A percentile compares a stretch with the other conserved stretches of the same genome.
Evolutionary conservation across 2,888 invertebrate species (phyloP).

Genomic region (Thelaira solivaga): DNA sequence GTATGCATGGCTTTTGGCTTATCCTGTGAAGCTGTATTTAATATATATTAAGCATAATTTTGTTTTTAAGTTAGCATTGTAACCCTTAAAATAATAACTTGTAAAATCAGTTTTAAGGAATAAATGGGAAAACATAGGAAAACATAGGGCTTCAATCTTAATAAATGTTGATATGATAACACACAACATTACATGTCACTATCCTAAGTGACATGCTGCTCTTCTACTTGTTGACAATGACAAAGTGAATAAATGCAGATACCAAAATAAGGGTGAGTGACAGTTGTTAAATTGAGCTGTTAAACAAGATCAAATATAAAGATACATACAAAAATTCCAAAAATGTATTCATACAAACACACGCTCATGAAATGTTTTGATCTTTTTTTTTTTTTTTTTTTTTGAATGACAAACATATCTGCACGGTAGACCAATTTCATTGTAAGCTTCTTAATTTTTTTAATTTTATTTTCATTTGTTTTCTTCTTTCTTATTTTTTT

Average conservation of each 20-base stretch:
- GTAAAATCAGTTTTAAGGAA: not conserved
- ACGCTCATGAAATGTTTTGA: constrained; percentile 29
- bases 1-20: no score
- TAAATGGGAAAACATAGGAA: no score
- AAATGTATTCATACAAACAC: not conserved
- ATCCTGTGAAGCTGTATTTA: no score
- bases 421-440: not conserved
- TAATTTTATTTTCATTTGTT: not conserved
- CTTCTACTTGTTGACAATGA: not conserved
- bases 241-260: constrained; percentile 10
- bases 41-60: not conserved
- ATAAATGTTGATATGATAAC: no score
- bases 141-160: no score
- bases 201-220: constrained; percentile 52
- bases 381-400: constrained; percentile 46
- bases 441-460: constrained; percentile 33
- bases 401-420: constrained; percentile 25
- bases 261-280: not conserved
- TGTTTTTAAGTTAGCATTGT: not conserved
- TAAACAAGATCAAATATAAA: constrained; percentile 12
- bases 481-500: not conserved
- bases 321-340: not conserved
- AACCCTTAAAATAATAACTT: constrained; percentile 19
- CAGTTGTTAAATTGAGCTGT: not conserved
- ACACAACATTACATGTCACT: constrained; percentile 41